Base-by-base conservation (phyloP, 2,113 vertebrate species). In the Tenebrosternarchus preto region DNA sequence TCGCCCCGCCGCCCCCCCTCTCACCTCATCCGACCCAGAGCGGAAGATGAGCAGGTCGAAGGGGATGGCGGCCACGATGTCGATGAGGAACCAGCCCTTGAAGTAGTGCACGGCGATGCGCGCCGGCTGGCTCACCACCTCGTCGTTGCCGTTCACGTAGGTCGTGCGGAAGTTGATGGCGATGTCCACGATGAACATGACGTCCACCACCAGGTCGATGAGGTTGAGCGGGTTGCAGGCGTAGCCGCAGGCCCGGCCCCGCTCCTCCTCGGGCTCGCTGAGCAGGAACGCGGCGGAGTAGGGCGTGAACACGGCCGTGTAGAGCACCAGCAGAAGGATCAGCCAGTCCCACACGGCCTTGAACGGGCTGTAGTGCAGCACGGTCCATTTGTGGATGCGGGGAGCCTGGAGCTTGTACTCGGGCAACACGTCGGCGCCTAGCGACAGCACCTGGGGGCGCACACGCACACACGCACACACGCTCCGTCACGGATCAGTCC, bases 81-180 rank as follows among this genome's bases (percentile, higher is more conserved):
- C 98, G 0, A 99, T 99, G 87, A 99, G 96, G 93, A 99, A 99
- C 98, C 98, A 99, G 78, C 98, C 98, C 87, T 99, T 99, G 92
- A 99, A 98, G 90, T 99, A 99, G 84, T 99, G 97, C 82, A 97
- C 92, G 0, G 97, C 97, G 0, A 99, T 99, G 88, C 93, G 95
- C 33, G 92, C 95, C 0, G 98, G 97, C 76, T 98, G 95, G 90
- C 97, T 99, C 78, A 99, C 97, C 89, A 99, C 98, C 91, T 99
- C 98, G 0, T 99, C 98, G 0, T 99, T 99, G 87, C 92, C 88
- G 85, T 99, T 99, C 89, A 99, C 97, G 0, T 99, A 99, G n/a
- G 98, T 99, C 91, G 98, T 99, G 55, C 98, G 92, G 94, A 99
- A 99, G 92, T 99, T 99, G 92, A 99, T 99, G 88, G 97, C 80